Percentiles rank a stretch among this genome's conserved stretches.
These are phyloP conservation scores for Onthophagus taurus DNA, from an alignment of 1,140 invertebrate species.

Conservation along the genomic window DNA sequence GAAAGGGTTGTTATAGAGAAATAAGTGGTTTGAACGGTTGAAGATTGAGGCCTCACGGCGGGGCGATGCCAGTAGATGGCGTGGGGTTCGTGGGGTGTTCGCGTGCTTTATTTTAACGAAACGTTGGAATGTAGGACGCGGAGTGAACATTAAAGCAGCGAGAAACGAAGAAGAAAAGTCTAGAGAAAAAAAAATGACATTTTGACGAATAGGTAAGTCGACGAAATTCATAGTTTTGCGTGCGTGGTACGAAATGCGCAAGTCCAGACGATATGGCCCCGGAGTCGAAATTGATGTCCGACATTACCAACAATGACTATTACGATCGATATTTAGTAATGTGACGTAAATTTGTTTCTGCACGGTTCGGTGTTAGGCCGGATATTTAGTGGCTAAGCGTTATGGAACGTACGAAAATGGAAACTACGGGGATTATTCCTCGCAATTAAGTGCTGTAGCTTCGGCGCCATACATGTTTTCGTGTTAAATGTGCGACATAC, in stretches of 20 bases:
- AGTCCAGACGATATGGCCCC: conserved; percentile 35
- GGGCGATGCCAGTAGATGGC: no score
- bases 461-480: conserved; percentile 31
- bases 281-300: conserved; percentile 35
- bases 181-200: no score
- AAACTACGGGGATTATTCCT: conserved; percentile 25
- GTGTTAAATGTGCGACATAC: conserved; percentile 43
- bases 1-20: no score
- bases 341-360: conserved; percentile 36
- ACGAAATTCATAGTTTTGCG: no score
- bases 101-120: no score
- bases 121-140: no score
- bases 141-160: no score
- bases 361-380: conserved; percentile 26
- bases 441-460: conserved; percentile 10
- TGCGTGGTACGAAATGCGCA: conserved; percentile 29
- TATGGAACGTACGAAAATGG: conserved; percentile 24
- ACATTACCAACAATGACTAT: conserved; percentile 30
- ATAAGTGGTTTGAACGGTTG: no score
- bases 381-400: conserved; percentile 29
- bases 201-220: no score
- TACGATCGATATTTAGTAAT: conserved; percentile 37
- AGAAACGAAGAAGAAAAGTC: no score
- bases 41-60: no score
- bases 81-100: no score